Conservation (phyloP, 2,797 vertebrate genomes). For the Spatula versicolor region DNA sequence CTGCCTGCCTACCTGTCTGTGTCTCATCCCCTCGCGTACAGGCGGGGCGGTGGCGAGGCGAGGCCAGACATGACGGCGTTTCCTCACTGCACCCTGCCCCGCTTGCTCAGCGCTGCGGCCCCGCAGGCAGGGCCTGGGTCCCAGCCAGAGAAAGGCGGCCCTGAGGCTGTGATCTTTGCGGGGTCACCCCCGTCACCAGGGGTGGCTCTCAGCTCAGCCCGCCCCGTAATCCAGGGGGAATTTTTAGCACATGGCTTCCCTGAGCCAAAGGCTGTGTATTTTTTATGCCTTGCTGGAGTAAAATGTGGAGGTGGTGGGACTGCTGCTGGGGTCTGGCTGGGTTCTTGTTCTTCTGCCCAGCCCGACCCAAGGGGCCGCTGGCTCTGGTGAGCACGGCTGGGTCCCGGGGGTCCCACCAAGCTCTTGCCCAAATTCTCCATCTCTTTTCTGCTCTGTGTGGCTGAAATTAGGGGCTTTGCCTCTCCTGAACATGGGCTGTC, state of each 20-base stretch:
- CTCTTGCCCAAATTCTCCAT: not conserved
- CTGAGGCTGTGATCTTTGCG: not conserved
- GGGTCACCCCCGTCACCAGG: not conserved
- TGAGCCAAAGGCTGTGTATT: too few species aligned
- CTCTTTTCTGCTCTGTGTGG: not conserved
- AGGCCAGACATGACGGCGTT: slow-evolving; percentile 22
- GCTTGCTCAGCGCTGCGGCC: not conserved
- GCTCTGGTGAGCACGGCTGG: not conserved
- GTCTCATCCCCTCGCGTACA: accelerated
- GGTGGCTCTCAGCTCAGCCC: not conserved
- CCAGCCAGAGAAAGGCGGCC: not conserved
- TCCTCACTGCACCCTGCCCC: slow-evolving; percentile 51
- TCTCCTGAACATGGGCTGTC: not conserved
- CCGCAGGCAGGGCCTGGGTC: not conserved
- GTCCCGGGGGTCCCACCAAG: not conserved
- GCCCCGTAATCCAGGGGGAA: not conserved
- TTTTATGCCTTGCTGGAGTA: not conserved
- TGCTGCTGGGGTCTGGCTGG: not conserved
- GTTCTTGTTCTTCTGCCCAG: not conserved
- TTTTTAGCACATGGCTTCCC: not conserved
- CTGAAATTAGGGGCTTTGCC: not conserved
- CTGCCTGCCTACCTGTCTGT: not conserved
- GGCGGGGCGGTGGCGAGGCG: slow-evolving; percentile 9
- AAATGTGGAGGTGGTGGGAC: not conserved
- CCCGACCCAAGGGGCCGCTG: too few species aligned